Evolutionary conservation across 2,888 invertebrate species (phyloP).

Genomic region (Hofmannophila pseudospretella): DNA sequence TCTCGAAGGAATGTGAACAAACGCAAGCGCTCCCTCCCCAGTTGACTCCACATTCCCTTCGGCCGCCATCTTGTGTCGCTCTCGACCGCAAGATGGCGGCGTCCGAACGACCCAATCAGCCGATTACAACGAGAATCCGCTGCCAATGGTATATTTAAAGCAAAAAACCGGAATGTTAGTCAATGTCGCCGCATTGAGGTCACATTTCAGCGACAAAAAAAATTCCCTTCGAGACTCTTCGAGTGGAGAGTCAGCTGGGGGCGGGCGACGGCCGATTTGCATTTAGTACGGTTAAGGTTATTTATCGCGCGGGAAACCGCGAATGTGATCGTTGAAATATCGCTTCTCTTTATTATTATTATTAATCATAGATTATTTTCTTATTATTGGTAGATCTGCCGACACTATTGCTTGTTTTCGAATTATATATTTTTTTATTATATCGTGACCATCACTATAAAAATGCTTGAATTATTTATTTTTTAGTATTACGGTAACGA

Average conservation of each 20-base stretch:
- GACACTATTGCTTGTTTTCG: constrained; percentile 48
- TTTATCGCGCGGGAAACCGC: constrained; percentile 43
- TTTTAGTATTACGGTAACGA: constrained; percentile 46
- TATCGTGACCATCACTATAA: constrained; percentile 35
- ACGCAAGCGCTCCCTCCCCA: constrained; percentile 29
- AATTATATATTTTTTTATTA: constrained; percentile 31
- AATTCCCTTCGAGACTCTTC: constrained; percentile 19
- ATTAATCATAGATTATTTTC: constrained; percentile 58
- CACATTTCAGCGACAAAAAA: constrained; percentile 55
- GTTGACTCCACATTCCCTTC: constrained; percentile 37
- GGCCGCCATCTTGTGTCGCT: constrained; percentile 47
- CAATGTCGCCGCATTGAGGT: constrained; percentile 58
- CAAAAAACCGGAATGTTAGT: constrained; percentile 56
- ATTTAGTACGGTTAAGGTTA: constrained; percentile 51
- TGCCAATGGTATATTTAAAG: constrained; percentile 47
- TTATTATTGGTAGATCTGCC: constrained; percentile 56
- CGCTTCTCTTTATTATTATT: constrained; percentile 54
- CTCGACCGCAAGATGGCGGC: constrained; percentile 45
- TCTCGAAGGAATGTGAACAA: constrained; percentile 29
- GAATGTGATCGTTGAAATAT: constrained; percentile 62
- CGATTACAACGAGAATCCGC: constrained; percentile 55
- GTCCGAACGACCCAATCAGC: constrained; percentile 64
- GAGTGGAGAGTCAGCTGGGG: no score
- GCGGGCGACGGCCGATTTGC: constrained; percentile 41
- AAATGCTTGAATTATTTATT: constrained; percentile 62